phyloP scores from a whole-genome alignment of 2,888 invertebrate species.

The Boloria selene region DNA sequence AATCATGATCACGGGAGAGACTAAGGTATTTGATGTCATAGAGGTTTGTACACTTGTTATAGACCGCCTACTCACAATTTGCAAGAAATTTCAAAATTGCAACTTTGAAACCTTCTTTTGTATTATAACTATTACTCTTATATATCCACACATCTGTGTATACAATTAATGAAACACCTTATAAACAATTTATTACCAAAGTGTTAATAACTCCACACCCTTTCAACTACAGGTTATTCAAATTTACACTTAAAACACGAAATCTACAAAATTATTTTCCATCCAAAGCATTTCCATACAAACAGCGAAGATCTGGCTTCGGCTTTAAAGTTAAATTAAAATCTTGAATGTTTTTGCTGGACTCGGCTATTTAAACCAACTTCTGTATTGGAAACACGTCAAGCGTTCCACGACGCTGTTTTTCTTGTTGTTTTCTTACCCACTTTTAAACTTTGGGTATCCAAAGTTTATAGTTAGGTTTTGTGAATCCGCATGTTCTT shows the following conservation, averaged over 20 bases:
- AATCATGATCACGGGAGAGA: no score
- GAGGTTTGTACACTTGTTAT: no score
- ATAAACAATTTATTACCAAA: no score
- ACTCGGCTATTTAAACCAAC: slow-evolving; percentile 40
- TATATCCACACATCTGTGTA: no score
- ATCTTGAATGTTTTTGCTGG: slow-evolving; percentile 44
- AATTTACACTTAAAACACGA: slow-evolving; percentile 1
- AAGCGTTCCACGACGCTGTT: slow-evolving; percentile 52
- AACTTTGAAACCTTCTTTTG: no score
- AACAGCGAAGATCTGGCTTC: slow-evolving; percentile 33
- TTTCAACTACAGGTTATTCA: not conserved
- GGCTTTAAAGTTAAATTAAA: slow-evolving; percentile 46
- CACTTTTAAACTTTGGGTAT: slow-evolving; percentile 39
- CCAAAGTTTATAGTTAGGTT: slow-evolving; percentile 32
- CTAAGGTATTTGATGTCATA: no score
- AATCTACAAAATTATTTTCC: slow-evolving; percentile 16
- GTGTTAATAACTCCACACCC: no score
- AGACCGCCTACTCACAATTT: no score
- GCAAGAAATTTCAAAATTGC: no score
- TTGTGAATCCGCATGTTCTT: slow-evolving; percentile 21
- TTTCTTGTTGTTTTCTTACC: slow-evolving; percentile 53
- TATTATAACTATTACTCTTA: no score
- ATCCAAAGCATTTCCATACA: slow-evolving; percentile 24
- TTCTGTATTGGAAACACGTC: slow-evolving; percentile 64
- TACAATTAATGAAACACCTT: no score